Evolutionary conservation across 2,797 vertebrate species (phyloP).

Genomic region (Meriones psammophilus): DNA sequence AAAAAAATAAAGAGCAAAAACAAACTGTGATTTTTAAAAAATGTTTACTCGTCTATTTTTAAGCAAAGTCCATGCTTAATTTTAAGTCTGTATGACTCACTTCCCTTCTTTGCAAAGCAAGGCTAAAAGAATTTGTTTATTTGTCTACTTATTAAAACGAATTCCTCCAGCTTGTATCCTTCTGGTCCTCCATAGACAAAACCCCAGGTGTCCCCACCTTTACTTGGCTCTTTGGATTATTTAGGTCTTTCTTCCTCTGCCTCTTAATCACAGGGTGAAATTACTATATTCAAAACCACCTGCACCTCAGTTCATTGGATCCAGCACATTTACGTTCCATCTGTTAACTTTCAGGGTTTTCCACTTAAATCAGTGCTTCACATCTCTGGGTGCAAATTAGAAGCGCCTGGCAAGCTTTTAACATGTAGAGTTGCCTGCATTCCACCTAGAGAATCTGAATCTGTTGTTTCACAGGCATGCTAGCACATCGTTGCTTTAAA

Average conservation of each 20-base stretch:
- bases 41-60: slow-evolving; percentile 45
- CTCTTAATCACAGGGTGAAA: slow-evolving; percentile 5
- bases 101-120: slow-evolving; percentile 40
- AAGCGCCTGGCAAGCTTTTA: slow-evolving; percentile 17
- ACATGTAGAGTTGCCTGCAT: not conserved
- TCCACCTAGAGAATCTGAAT: not conserved
- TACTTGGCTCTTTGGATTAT: not conserved
- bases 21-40: slow-evolving; percentile 21
- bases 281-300: not conserved
- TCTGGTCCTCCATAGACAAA: not conserved
- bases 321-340: not conserved
- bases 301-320: not conserved
- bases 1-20: not conserved
- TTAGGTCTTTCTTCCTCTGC: not conserved
- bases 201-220: not conserved
- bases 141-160: not conserved
- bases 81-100: not conserved
- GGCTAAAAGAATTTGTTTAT: not conserved
- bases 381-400: not conserved
- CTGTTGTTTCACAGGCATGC: not conserved
- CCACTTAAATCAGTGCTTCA: not conserved
- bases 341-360: slow-evolving; percentile 8
- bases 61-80: not conserved
- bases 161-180: not conserved
- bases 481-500: not conserved